These are phyloP conservation scores for Thomomys bottae DNA, from an alignment of 2,113 vertebrate genomes.

Conservation along the genomic window DNA sequence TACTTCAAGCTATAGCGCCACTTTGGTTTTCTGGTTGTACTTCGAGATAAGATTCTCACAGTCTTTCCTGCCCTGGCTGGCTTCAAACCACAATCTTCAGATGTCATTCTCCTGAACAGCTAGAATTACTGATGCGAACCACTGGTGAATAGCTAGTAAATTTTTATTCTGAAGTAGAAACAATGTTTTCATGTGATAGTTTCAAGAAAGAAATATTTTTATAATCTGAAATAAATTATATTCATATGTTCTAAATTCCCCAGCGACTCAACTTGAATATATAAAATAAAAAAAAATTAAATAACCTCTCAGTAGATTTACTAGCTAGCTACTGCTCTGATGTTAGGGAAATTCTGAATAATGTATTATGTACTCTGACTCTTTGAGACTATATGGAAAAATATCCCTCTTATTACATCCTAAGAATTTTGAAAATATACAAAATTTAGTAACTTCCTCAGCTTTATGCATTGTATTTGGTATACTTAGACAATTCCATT, in stretches of 20 bases:
- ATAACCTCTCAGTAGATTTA: neutral
- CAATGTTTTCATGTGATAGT: neutral
- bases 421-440: neutral
- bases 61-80: too few species aligned
- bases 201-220: neutral
- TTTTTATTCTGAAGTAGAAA: neutral
- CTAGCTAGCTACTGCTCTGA: neutral
- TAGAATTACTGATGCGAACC: too few species aligned
- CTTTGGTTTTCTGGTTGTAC: too few species aligned
- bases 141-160: neutral
- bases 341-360: neutral
- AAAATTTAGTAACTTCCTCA: neutral
- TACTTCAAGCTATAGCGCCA: too few species aligned
- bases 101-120: too few species aligned
- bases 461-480: neutral
- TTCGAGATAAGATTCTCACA: too few species aligned
- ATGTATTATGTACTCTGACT: neutral
- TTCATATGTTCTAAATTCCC: neutral
- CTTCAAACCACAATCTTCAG: too few species aligned
- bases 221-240: neutral
- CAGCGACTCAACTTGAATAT: neutral
- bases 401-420: neutral
- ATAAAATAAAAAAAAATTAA: neutral
- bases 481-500: neutral
- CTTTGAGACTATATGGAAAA: neutral